A percentile compares a stretch with the other conserved stretches of the same genome.
These are phyloP conservation scores for Psittacula echo DNA, from an alignment of 2,797 vertebrate species.

Conservation along the genomic window DNA sequence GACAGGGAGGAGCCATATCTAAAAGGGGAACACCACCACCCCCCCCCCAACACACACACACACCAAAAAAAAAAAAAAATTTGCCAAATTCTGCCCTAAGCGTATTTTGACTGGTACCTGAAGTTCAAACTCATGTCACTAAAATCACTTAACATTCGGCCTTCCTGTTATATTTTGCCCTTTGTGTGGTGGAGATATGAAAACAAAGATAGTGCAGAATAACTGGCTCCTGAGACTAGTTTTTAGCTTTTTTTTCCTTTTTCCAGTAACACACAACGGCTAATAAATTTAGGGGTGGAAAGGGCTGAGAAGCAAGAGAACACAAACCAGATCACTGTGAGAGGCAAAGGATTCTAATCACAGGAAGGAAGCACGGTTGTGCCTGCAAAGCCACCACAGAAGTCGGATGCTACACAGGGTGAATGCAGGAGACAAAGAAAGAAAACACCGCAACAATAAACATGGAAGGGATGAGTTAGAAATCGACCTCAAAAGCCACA, in stretches of 20 bases:
- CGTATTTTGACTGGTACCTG: background rate
- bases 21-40: no score
- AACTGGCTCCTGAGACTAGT: background rate
- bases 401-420: fast-evolving
- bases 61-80: no score
- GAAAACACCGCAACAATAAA: background rate
- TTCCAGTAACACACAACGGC: background rate
- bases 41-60: no score
- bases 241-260: background rate
- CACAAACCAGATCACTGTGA: background rate
- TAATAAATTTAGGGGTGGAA: background rate
- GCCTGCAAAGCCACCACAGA: background rate
- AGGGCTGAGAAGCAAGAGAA: background rate
- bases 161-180: background rate
- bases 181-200: background rate
- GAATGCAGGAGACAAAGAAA: background rate
- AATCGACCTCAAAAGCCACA: background rate
- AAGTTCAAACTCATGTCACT: background rate
- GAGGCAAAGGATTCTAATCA: background rate
- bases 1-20: background rate
- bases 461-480: background rate
- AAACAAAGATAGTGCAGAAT: background rate
- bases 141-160: background rate
- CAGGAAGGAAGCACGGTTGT: fast-evolving
- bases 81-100: background rate